phyloP scores from a whole-genome alignment of 2,888 invertebrate species.

The Synanthedon tipuliformis region DNA sequence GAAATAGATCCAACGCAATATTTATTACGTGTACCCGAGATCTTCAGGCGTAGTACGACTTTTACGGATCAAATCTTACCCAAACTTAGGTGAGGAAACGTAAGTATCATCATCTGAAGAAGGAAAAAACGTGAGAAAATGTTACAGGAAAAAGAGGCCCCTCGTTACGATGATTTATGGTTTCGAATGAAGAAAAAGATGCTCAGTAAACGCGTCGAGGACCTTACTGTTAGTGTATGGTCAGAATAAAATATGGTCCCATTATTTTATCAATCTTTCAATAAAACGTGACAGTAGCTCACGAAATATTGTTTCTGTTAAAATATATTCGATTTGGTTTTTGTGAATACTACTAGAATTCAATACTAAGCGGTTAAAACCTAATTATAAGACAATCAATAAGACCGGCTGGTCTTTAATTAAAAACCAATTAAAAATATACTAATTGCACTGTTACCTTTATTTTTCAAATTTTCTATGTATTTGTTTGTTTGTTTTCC shows the following conservation, averaged over 20 bases:
- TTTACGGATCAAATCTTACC: neutral
- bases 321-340: too few species aligned
- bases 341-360: too few species aligned
- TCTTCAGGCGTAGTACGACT: neutral
- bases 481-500: too few species aligned
- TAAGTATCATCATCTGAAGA: neutral
- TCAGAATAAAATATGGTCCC: constrained; percentile 24
- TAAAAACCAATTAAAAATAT: too few species aligned
- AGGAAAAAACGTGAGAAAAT: constrained; percentile 53
- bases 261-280: constrained; percentile 15
- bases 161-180: constrained; percentile 62
- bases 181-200: constrained; percentile 38
- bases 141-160: constrained; percentile 31
- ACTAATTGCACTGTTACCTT: too few species aligned
- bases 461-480: too few species aligned
- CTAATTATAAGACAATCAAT: too few species aligned
- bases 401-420: too few species aligned
- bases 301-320: too few species aligned
- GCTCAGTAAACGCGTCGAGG: constrained; percentile 27
- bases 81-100: neutral
- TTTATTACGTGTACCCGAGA: too few species aligned
- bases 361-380: too few species aligned
- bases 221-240: constrained; percentile 27
- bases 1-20: too few species aligned
- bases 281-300: neutral